phyloP scores from a whole-genome alignment of 2,888 invertebrate species.

The Sminthurides aquaticus region DNA sequence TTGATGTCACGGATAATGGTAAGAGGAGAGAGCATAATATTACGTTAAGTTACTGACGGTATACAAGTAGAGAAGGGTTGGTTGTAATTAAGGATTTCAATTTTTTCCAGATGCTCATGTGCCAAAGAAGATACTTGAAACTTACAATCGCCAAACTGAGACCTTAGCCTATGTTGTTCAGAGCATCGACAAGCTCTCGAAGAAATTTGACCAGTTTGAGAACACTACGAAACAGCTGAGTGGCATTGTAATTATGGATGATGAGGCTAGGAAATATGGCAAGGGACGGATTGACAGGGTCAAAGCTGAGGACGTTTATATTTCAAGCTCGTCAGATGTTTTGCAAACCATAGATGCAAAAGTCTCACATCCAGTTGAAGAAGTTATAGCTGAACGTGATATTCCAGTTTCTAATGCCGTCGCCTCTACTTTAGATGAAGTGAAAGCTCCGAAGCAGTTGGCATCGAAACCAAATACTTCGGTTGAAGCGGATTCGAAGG shows the following conservation, averaged over 20 bases:
- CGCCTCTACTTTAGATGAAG: too few species aligned
- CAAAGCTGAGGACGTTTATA: too few species aligned
- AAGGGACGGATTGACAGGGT: too few species aligned
- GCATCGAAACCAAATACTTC: too few species aligned
- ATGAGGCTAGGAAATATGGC: constrained; percentile 10
- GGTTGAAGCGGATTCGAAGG: too few species aligned
- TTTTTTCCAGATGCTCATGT: neutral
- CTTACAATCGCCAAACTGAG: constrained; percentile 31
- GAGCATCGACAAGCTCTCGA: constrained; percentile 35
- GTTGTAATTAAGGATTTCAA: too few species aligned
- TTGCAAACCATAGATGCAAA: constrained; percentile 2
- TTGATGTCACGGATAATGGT: neutral
- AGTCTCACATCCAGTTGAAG: neutral
- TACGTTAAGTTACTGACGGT: too few species aligned
- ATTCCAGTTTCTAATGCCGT: neutral
- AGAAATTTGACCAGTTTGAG: constrained; percentile 41
- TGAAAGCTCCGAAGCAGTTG: too few species aligned
- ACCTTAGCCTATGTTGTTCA: constrained; percentile 35
- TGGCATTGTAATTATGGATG: constrained; percentile 37
- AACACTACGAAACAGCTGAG: constrained; percentile 41
- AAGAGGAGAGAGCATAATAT: too few species aligned
- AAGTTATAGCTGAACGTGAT: neutral
- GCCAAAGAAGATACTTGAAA: neutral
- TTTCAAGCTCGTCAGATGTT: neutral
- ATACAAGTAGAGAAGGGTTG: too few species aligned